phyloP scores from a whole-genome alignment of 1,140 invertebrate species.

The Caerostris darwini region DNA sequence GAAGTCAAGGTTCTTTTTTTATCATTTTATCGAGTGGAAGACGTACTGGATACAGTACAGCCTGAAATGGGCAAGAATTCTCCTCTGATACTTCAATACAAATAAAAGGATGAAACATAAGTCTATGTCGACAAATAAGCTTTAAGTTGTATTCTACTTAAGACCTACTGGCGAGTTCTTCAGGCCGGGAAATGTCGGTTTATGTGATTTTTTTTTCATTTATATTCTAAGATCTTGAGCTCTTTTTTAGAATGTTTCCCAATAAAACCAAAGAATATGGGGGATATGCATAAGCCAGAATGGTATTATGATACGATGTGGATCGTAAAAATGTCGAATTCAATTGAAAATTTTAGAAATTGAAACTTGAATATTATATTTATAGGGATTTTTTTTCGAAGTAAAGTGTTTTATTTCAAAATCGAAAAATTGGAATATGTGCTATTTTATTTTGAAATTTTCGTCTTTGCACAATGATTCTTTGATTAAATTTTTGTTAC shows the following conservation, averaged over 20 bases:
- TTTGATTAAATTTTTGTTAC: too few species aligned
- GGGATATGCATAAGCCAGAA: neutral
- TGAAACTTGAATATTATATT: neutral
- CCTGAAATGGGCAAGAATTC: neutral
- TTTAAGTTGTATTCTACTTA: constrained; percentile 39
- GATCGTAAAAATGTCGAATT: neutral
- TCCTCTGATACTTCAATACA: constrained; percentile 12
- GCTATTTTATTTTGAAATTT: too few species aligned
- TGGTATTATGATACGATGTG: neutral
- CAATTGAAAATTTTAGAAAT: neutral
- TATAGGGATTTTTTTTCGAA: too few species aligned
- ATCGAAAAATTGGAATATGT: too few species aligned
- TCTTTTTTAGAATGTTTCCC: neutral
- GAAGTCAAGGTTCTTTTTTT: constrained; percentile 34
- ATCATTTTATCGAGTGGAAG: constrained; percentile 23
- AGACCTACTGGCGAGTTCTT: constrained; percentile 24
- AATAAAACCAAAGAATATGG: neutral
- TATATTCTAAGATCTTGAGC: constrained; percentile 12
- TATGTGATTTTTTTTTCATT: constrained; percentile 19
- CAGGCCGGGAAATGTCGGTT: neutral
- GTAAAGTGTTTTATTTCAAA: too few species aligned
- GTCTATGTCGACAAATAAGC: constrained; percentile 60
- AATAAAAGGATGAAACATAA: constrained; percentile 52
- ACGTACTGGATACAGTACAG: constrained; percentile 15
- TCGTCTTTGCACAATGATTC: too few species aligned